Base-by-base conservation (phyloP, 1,140 invertebrate species). In the Potamilus streckersoni region DNA sequence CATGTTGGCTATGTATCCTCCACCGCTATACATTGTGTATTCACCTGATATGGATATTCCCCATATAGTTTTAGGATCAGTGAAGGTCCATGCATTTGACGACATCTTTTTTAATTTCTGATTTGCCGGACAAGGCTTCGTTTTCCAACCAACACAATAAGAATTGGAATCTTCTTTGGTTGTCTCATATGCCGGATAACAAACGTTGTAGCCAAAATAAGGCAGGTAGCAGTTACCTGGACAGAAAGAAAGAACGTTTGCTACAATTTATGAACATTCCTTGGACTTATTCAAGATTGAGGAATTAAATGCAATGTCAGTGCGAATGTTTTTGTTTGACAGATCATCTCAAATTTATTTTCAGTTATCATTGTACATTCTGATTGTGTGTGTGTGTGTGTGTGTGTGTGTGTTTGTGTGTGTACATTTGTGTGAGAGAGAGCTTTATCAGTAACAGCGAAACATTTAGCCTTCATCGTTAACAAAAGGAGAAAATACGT, bases 1-100 rank as follows among this genome's bases (percentile, higher is more conserved):
- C 13, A 81, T 38, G 12, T 76, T 66, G 16, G 65, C 71, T 5
- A 82, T 82, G 63, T 80, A 82, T 11, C 80, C 80, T 19, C 80
- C 78, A 14, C 80, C 80, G 20, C 80, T 73, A 60, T 82, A 82
- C 19, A 73, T 77, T 4, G 65, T 78, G 31, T 73, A 78, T 6
- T 68, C 5, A 14, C 78, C 80, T 19, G 73, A 49, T 11, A 80
- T 27, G 8, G 78, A 78, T 19, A 78, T n/a, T 6, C 78, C 78
- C 73, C 70, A 77, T 4, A 80, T 73, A 6, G 78, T 59, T 20
- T n/a, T 74, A 77, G 70, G 70, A 49, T 69, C 72, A 38, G 61
- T 61, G 27, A 78, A 82, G 2, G 19, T 72, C 79, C 79, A 82
- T 11, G 79, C 73, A n/a, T 66, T 61, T 16, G 16, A 17, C 19